These are phyloP conservation scores for Ctenosaura bakeri DNA, from an alignment of 2,797 vertebrate species.

Conservation along the genomic window DNA sequence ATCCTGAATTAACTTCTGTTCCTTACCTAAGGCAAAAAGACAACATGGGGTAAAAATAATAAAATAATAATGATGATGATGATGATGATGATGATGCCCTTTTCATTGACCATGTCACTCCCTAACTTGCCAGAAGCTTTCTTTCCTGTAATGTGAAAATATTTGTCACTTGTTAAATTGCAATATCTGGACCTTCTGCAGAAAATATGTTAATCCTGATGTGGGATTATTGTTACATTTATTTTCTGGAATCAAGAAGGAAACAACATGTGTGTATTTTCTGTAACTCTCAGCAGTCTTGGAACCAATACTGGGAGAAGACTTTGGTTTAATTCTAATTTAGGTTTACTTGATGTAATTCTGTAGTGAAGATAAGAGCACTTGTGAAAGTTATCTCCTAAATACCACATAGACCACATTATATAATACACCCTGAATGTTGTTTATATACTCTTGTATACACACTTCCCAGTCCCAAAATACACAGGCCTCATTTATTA, in stretches of 20 bases:
- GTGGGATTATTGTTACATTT: not conserved
- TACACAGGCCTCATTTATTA: not conserved
- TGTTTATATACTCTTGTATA: not conserved
- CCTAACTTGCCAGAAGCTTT: not conserved
- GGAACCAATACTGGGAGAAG: constrained; percentile 25
- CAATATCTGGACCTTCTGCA: not conserved
- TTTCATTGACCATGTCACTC: not conserved
- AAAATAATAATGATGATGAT: too few relatives aligned
- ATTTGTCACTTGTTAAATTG: not conserved
- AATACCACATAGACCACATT: not conserved
- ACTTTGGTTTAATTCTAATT: constrained; percentile 24
- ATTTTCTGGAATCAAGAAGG: not conserved
- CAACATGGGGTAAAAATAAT: not conserved
- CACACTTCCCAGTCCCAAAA: not conserved
- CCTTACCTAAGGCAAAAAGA: not conserved
- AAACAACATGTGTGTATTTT: not conserved
- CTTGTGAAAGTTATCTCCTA: not conserved
- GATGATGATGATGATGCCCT: too few relatives aligned
- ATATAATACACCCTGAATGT: not conserved
- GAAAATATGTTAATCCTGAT: not conserved
- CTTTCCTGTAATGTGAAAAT: constrained; percentile 15
- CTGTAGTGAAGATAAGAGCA: constrained; percentile 23
- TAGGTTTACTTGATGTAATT: constrained; percentile 12
- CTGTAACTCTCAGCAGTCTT: constrained; percentile 3
- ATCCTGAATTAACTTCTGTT: not conserved